phyloP scores from a whole-genome alignment of 2,113 vertebrate genomes.

The Turdus rufiventris region DNA sequence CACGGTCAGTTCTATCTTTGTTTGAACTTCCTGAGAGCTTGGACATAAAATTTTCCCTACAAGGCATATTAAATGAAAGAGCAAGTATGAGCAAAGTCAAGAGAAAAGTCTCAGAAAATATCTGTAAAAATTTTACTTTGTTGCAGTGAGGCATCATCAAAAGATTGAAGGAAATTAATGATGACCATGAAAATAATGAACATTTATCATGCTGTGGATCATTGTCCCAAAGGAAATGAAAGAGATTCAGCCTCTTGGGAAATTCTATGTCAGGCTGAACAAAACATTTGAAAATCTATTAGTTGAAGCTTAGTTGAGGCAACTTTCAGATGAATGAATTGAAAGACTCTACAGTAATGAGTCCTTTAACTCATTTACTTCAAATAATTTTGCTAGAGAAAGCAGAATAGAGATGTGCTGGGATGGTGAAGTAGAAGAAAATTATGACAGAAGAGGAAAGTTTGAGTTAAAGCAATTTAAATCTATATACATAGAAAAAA shows the following conservation, averaged over 20 bases:
- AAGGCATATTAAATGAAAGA: not conserved
- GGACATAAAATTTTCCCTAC: not conserved
- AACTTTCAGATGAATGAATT: not conserved
- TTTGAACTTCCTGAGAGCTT: not conserved
- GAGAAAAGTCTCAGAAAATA: not conserved
- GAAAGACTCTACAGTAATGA: not conserved
- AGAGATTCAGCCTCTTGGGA: not conserved
- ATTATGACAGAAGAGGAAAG: not conserved
- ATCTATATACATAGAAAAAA: not conserved
- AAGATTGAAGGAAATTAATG: not conserved
- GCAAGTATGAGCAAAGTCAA: not conserved
- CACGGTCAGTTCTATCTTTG: not conserved
- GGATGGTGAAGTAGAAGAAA: not conserved
- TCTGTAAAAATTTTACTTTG: not conserved
- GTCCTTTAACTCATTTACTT: not conserved
- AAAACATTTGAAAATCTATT: constrained; percentile 30
- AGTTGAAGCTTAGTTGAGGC: not conserved
- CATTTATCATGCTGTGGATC: not conserved
- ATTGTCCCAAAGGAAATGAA: not conserved
- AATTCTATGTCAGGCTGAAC: not conserved
- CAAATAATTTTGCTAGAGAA: not conserved
- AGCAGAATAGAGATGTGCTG: not conserved
- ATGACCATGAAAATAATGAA: not conserved
- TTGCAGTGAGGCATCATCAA: not conserved
- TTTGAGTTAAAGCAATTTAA: not conserved